Base-by-base conservation (phyloP, 1,140 invertebrate genomes). In the Drosophila kanapiae region DNA sequence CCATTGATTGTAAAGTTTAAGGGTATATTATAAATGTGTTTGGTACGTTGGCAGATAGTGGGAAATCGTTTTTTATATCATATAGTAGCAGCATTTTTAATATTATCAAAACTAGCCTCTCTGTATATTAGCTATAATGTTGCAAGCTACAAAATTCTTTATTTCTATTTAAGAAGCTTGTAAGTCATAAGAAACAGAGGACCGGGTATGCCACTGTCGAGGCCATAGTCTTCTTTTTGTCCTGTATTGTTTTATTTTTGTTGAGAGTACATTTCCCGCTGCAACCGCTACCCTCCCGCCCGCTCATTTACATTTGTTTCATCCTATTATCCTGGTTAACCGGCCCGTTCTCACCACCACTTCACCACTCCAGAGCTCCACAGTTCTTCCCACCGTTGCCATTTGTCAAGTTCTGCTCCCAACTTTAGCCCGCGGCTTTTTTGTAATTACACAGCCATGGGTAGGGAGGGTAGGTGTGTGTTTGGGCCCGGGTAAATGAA, bases 251-350 rank as follows among this genome's bases (percentile, higher is more conserved):
- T 51, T 38, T 68, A 68, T 51, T 70, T 79, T 56, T 54, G 18
- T 14, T 4, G 16, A 35, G 10, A 68, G 62, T 67, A 71, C 51
- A 62, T 65, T 75, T 60, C 53, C 57, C 76, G 61, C 35, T 49
- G 72, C 43, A 33, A 33, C 35, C 35, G 48, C 33, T 35, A 42
- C 48, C 11, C 23, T 40, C n/a, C 13, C 49, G 62, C 33, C 51
- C 18, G 13, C 33, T 69, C 78, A 85, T 85, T 85, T 81, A 85
- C 82, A 85, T 85, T 86, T 78, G 82, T 70, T 86, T 86, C 82
- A 78, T 86, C 78, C 78, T 75, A 85, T 85, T 85, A 85, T 85
- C 82, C 78, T 78, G 82, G 82, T 85, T 85, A 85, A 85, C 82
- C 82, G 74, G 74, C 68, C 67, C 68, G 67, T 53, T 77, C 49